Base-by-base conservation (phyloP, 1,140 invertebrate genomes). In the Penaeus chinensis region DNA sequence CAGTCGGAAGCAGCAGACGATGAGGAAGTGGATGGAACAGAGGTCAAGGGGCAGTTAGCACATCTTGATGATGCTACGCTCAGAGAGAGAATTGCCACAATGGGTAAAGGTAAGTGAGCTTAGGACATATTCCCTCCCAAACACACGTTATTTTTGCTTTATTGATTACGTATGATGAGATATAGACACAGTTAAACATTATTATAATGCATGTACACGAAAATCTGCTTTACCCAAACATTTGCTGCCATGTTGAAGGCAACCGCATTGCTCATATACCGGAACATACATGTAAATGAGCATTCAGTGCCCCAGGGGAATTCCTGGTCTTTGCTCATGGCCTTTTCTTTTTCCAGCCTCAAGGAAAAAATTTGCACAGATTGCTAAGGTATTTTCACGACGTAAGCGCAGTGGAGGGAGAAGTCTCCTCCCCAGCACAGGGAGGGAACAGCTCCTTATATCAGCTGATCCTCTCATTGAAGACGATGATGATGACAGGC, bases 331-430 rank as follows among this genome's bases (percentile, higher is more conserved):
- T 54, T 54, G 54, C 54, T 54, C 2, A 54, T 16, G 10, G 27
- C 10, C 27, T 82, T 42, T 61, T 60, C 16, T 11, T 65, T 47
- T 80, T 76, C 71, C 89, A 90, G 90, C 90, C 19, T 90, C 90
- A 32, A 88, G 90, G 71, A 89, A 89, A 83, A 90, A 90, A 78
- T 90, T 90, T 88, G 89, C 90, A 10, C 90, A 90, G 84, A 89
- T 90, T 22, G 90, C 90, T 11, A 88, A 89, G 60, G 89, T 90
- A 24, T 90, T 90, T 76, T 89, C 87, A 10, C 81, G 89, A 71
- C 84, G 89, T 54, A 89, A 90, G 54, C 85, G 89, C 27, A 87
- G 74, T 13, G 82, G 84, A 13, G 82, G 78, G 13, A 62, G 82
- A 32, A 82, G 74, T 18, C 47, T 88, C 22, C 83, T 90, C 8